phyloP scores from a whole-genome alignment of 2,797 vertebrate species.

The Nyctalus aviator region DNA sequence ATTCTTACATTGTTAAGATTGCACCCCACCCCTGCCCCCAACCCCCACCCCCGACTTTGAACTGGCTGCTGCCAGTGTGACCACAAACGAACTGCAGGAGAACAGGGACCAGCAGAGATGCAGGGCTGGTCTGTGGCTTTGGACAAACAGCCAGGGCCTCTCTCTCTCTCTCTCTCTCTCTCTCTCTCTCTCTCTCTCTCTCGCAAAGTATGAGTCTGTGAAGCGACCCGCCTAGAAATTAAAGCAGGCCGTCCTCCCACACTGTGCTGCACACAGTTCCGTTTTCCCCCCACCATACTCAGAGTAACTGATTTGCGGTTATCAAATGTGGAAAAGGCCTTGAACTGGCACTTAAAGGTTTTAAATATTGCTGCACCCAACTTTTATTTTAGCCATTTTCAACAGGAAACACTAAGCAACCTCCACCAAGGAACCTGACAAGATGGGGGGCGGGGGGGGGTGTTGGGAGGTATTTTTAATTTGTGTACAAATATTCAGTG shows the following conservation, averaged over 20 bases:
- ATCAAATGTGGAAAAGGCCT: not conserved
- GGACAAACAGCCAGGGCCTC: conserved; percentile 34
- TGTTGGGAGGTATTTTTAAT: not conserved
- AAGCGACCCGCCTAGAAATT: not conserved
- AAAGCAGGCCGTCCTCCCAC: not conserved
- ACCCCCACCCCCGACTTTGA: not conserved
- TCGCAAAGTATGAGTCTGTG: not conserved
- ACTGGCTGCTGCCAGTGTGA: not conserved
- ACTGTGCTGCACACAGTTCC: not conserved
- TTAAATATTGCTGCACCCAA: not conserved
- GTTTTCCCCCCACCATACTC: not conserved
- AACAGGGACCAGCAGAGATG: not conserved
- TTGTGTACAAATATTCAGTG: not conserved
- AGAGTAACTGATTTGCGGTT: not conserved
- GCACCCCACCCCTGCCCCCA: not conserved
- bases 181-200: conserved; percentile 68
- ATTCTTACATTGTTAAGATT: conserved; percentile 34
- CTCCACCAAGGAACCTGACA: not conserved
- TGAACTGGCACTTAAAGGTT: not conserved
- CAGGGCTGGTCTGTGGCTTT: conserved; percentile 2
- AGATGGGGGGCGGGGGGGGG: rapidly evolving
- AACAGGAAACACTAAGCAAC: not conserved
- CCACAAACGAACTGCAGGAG: not conserved
- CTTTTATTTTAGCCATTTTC: not conserved
- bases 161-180: conserved; percentile 65